phyloP scores from a whole-genome alignment of 2,888 invertebrate species.

The Drosophila siamana region DNA sequence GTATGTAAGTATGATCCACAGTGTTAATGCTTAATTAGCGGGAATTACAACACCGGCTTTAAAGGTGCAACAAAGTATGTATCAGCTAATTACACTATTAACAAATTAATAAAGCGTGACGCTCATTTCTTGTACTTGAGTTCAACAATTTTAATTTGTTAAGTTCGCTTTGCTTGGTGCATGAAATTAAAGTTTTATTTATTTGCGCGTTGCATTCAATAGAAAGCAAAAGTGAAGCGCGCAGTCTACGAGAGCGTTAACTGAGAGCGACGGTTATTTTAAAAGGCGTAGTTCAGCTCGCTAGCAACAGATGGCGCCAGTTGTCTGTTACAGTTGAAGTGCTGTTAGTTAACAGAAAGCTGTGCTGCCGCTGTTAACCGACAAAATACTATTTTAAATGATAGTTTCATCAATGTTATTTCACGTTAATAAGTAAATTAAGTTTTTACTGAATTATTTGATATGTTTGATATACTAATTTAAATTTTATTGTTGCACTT shows the following conservation, averaged over 20 bases:
- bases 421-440: no score
- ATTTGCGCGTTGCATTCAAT: slow-evolving; percentile 1
- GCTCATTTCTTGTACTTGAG: slow-evolving; percentile 1
- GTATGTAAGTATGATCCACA: background rate
- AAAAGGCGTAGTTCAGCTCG: background rate
- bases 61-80: slow-evolving; percentile 15
- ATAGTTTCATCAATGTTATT: no score
- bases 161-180: slow-evolving; percentile 13
- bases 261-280: slow-evolving; percentile 11
- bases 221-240: slow-evolving; percentile 27
- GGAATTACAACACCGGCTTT: slow-evolving; percentile 10
- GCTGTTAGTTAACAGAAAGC: slow-evolving; percentile 28
- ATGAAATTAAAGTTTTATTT: slow-evolving; percentile 9
- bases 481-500: no score
- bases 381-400: no score
- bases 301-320: slow-evolving; percentile 33
- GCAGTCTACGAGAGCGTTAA: background rate
- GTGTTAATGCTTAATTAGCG: background rate
- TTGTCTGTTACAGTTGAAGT: no score
- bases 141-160: slow-evolving; percentile 21
- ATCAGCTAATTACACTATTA: slow-evolving; percentile 28
- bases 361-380: background rate
- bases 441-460: no score
- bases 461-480: no score
- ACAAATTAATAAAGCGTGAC: slow-evolving; percentile 50